Conservation (phyloP, 1,140 invertebrate genomes). For the Drosophila parvula region DNA sequence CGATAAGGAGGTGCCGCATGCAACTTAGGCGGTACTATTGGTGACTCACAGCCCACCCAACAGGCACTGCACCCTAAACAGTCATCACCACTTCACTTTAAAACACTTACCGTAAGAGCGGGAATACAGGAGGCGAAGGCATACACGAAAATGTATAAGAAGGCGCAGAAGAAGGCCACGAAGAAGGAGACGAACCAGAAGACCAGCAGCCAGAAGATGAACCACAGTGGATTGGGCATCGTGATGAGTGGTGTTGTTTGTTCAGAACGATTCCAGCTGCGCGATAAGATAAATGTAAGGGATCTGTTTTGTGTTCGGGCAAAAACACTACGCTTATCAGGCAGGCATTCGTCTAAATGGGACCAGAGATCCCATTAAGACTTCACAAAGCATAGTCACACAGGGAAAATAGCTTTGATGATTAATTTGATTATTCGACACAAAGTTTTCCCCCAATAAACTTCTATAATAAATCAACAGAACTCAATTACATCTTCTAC, state of each 20-base stretch:
- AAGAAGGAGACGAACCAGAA: conserved; percentile 90
- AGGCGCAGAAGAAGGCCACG: conserved; percentile 89
- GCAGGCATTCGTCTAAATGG: background rate
- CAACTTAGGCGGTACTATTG: conserved; percentile 1
- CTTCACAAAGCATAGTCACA: background rate
- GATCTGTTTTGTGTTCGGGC: conserved; percentile 13
- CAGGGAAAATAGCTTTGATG: background rate
- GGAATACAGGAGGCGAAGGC: conserved; percentile 89
- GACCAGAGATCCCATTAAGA: conserved; percentile 12
- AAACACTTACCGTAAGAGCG: conserved; percentile 85
- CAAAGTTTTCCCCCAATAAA: background rate
- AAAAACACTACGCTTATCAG: conserved; percentile 18
- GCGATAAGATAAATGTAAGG: conserved; percentile 63
- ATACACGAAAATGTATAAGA: conserved; percentile 89
- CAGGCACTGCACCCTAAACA: background rate
- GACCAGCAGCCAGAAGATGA: conserved; percentile 91
- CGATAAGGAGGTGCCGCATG: conserved; percentile 51
- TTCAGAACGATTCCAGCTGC: conserved; percentile 29
- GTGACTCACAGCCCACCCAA: background rate
- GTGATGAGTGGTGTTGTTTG: conserved; percentile 41
- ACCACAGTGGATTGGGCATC: conserved; percentile 87
- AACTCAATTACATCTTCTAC: background rate
- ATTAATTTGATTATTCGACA: background rate
- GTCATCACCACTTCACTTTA: background rate
- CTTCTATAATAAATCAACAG: background rate